phyloP scores from a whole-genome alignment of 2,888 invertebrate genomes.

The Nemoura dubitans region DNA sequence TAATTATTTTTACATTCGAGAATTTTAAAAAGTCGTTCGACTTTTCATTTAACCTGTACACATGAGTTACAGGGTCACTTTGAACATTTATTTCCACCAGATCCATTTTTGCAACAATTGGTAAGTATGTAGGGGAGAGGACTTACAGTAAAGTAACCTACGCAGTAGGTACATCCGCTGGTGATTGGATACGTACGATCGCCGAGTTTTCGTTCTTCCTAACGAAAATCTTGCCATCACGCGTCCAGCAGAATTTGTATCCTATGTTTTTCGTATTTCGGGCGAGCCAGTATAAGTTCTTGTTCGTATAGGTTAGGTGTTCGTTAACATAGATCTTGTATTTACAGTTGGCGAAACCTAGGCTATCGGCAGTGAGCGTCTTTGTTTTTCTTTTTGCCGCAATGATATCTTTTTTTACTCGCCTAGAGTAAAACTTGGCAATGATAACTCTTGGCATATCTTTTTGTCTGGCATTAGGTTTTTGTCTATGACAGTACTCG shows the following conservation, averaged over 20 bases:
- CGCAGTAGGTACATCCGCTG: neutral
- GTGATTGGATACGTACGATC: neutral
- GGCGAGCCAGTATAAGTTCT: conserved; percentile 17
- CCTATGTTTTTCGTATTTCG: neutral
- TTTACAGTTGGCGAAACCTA: neutral
- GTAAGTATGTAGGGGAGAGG: too few species aligned
- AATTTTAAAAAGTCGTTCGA: too few species aligned
- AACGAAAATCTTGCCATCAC: neutral
- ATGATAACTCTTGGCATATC: neutral
- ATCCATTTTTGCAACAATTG: too few species aligned
- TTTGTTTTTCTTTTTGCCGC: neutral
- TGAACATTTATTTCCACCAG: too few species aligned
- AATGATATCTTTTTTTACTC: neutral
- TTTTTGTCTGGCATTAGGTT: neutral
- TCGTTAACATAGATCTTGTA: neutral
- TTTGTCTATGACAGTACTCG: neutral
- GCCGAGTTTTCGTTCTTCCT: conserved; percentile 8
- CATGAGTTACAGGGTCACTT: too few species aligned
- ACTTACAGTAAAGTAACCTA: too few species aligned
- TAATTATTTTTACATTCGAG: too few species aligned
- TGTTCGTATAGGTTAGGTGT: neutral
- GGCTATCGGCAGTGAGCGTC: neutral
- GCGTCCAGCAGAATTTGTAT: conserved; percentile 12
- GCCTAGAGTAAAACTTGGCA: neutral
- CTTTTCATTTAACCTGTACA: too few species aligned